These are phyloP conservation scores for Bellardia pandia DNA, from an alignment of 2,888 invertebrate genomes.

Conservation along the genomic window DNA sequence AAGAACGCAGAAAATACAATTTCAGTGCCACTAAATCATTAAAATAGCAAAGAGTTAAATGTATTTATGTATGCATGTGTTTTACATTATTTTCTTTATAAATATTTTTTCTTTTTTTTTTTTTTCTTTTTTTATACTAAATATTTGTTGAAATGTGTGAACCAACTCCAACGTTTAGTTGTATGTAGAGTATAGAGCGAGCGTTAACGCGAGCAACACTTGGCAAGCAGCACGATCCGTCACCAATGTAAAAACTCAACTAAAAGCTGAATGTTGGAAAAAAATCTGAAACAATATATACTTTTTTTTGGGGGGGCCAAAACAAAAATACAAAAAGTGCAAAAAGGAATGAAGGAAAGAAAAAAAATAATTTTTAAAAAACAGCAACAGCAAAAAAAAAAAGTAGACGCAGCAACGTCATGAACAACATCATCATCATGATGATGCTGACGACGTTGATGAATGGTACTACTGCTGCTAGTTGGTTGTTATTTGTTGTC, in stretches of 20 bases:
- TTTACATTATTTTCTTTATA: conserved; percentile 20
- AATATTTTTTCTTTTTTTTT: not conserved
- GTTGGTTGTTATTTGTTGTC: not conserved
- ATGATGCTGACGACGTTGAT: conserved; percentile 34
- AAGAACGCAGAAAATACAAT: not conserved
- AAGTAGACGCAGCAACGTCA: conserved; percentile 74
- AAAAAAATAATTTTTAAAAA: conserved; percentile 63
- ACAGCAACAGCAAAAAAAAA: conserved; percentile 42
- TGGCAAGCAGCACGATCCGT: conserved; percentile 83
- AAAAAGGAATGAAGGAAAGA: conserved; percentile 30
- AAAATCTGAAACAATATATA: conserved; percentile 85
- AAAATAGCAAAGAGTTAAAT: conserved; percentile 5
- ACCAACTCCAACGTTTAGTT: conserved; percentile 42
- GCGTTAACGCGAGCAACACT: conserved; percentile 72
- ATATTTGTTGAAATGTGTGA: conserved; percentile 49
- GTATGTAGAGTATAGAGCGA: conserved; percentile 60
- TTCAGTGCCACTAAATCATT: not conserved
- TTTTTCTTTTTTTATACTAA: too few species aligned
- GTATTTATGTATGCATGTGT: not conserved
- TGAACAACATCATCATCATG: conserved; percentile 56
- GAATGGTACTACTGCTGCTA: conserved; percentile 30
- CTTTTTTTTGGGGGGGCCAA: conserved; percentile 82
- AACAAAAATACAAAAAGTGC: conserved; percentile 53
- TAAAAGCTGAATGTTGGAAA: conserved; percentile 84
- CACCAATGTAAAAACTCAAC: conserved; percentile 85